phyloP scores from a whole-genome alignment of 2,113 vertebrate species.

The Empidonax alnorum region DNA sequence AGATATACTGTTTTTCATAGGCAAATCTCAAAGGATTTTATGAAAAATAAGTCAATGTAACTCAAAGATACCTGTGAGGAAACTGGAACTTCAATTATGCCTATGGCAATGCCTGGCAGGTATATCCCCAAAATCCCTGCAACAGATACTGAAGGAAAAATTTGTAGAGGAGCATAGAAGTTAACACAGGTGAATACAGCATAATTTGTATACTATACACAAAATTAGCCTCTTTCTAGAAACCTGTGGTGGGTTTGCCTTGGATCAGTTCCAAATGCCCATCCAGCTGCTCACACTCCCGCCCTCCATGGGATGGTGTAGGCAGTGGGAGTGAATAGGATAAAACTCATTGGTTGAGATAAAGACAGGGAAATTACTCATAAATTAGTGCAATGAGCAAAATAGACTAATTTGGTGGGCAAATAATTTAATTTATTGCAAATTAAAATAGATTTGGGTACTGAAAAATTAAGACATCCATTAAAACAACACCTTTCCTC shows the following conservation, averaged over 20 bases:
- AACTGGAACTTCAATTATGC: neutral
- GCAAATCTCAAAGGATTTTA: neutral
- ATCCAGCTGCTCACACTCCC: neutral
- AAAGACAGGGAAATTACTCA: neutral
- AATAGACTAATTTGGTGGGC: neutral
- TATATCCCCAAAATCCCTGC: neutral
- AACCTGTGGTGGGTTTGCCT: fast-evolving
- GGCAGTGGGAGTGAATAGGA: neutral
- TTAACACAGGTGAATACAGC: neutral
- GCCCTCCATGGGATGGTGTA: neutral
- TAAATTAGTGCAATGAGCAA: fast-evolving
- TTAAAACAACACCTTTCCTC: neutral
- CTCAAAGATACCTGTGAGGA: neutral
- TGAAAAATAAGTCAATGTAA: neutral
- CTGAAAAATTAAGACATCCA: neutral
- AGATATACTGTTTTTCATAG: neutral
- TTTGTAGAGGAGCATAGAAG: neutral
- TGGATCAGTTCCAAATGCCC: neutral
- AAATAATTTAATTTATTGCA: neutral
- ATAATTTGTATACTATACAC: neutral
- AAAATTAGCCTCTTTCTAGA: neutral
- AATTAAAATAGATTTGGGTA: neutral
- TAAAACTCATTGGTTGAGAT: neutral
- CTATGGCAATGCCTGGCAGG: neutral
- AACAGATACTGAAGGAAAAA: neutral